Conservation (phyloP, 2,797 vertebrate species). For the Oceanodroma leucorhoa region DNA sequence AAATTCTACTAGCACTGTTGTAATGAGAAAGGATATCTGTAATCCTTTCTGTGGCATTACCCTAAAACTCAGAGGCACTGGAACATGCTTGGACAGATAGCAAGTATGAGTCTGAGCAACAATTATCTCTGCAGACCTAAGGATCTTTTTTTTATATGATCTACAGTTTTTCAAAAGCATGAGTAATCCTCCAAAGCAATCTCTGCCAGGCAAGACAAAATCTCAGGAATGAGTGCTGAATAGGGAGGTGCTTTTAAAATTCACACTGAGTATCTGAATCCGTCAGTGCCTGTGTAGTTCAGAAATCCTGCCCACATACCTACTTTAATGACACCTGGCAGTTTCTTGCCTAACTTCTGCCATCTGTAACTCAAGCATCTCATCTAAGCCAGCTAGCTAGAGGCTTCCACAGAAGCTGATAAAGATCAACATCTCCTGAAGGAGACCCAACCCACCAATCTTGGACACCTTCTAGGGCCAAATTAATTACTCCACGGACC, state of each 20-base stretch:
- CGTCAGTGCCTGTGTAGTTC: neutral
- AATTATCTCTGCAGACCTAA: neutral
- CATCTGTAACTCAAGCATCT: neutral
- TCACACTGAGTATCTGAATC: neutral
- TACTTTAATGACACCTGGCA: neutral
- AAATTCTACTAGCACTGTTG: neutral
- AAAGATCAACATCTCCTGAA: neutral
- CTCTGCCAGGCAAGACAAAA: neutral
- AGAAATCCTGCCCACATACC: neutral
- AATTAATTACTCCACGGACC: neutral
- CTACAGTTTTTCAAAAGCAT: neutral
- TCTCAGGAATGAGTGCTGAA: neutral
- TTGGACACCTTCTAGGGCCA: neutral
- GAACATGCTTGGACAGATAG: neutral
- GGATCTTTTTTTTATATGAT: neutral
- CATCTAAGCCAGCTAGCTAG: neutral
- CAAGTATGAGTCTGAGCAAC: neutral
- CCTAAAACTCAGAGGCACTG: neutral
- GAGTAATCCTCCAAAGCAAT: neutral
- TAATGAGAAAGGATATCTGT: neutral
- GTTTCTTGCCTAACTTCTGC: neutral
- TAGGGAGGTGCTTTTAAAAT: neutral
- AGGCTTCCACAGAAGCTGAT: neutral
- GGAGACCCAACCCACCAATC: neutral
- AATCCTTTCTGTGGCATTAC: neutral